Evolutionary conservation across 2,888 invertebrate genomes (phyloP), one percentile per base, ranked within the genome.

Genomic region (Artemia sinica): DNA sequence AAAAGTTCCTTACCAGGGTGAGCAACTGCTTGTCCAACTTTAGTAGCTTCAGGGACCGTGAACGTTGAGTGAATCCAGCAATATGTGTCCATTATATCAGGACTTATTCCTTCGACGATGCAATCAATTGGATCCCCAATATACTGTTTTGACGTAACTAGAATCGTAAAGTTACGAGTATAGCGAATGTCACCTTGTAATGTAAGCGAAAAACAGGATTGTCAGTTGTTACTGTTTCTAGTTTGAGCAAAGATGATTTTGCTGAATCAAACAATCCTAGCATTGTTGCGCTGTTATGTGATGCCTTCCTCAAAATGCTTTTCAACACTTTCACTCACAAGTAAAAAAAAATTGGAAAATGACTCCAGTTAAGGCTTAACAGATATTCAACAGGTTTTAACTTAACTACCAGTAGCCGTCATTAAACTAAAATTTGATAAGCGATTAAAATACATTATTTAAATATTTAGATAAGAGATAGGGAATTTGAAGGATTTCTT

Each of bases 111-210:
- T 75, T 89, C 89, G 75, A 86, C 85, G 74, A 91, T 87, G 79
- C 91, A 91, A 73, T 86, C 85, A 76, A 91, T 91, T 52, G 91
- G 90, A 75, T 91, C 89, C 78, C 91, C 91, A 90, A 80, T 58
- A 9, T 58, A 58, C 10, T 58, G 58, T 18, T 58, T 58, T 58
- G 58, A 58, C 10, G 58, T 58, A n/a, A 58, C 58, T 8, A 58
- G 58, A 14, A 58, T 14, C 58, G 58, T 58, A 14, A 18, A 8
- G 58, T 18, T n/a, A 58, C 18, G 58, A 58, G 58, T 14, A 58
- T 58, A 14, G 58, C 58, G 58, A 58, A 58, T 18, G 58, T 58
- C 8, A 18, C 58, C 8, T 58, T 58, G 58, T 58, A 58, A 18
- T 58, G 58, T 10, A 58, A 58, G 7, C 58, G 58, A 18, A 58